phyloP scores from a whole-genome alignment of 2,113 vertebrate genomes.

The Otocyon megalotis region DNA sequence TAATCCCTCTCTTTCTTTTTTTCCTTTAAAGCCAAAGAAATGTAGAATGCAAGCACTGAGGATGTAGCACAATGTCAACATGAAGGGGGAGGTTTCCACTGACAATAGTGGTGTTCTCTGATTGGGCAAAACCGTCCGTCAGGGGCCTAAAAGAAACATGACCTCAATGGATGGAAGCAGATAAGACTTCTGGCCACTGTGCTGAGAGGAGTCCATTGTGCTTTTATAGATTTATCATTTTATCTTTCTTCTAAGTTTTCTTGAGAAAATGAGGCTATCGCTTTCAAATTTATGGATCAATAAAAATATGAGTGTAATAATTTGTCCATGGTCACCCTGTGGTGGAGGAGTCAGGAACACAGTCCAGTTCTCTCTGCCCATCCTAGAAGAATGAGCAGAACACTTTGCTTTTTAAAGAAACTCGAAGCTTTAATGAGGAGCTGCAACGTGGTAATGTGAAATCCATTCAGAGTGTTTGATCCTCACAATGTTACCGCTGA shows the following conservation, averaged over 20 bases:
- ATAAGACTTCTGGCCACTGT: neutral
- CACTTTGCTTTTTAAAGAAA: neutral
- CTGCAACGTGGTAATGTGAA: neutral
- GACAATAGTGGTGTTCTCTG: neutral
- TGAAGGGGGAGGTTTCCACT: slow-evolving; percentile 3
- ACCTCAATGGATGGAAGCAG: slow-evolving; percentile 27
- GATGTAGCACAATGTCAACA: neutral
- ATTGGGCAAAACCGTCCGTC: neutral
- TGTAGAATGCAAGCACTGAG: slow-evolving; percentile 42
- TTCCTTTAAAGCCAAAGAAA: neutral
- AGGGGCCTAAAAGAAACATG: slow-evolving; percentile 2
- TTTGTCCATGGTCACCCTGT: neutral
- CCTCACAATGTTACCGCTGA: neutral
- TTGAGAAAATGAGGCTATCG: neutral
- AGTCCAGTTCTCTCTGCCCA: neutral
- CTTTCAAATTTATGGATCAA: slow-evolving; percentile 52
- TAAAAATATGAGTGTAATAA: slow-evolving; percentile 2
- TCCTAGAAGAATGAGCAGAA: neutral
- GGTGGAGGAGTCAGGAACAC: neutral
- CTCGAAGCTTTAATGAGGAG: neutral
- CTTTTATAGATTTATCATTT: slow-evolving; percentile 42
- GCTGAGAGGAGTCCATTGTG: neutral
- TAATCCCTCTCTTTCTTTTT: slow-evolving; percentile 54
- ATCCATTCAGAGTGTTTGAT: neutral
- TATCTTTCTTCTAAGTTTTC: slow-evolving; percentile 21